Evolutionary conservation across 2,797 vertebrate species (phyloP).

Genomic region (Podargus strigoides): DNA sequence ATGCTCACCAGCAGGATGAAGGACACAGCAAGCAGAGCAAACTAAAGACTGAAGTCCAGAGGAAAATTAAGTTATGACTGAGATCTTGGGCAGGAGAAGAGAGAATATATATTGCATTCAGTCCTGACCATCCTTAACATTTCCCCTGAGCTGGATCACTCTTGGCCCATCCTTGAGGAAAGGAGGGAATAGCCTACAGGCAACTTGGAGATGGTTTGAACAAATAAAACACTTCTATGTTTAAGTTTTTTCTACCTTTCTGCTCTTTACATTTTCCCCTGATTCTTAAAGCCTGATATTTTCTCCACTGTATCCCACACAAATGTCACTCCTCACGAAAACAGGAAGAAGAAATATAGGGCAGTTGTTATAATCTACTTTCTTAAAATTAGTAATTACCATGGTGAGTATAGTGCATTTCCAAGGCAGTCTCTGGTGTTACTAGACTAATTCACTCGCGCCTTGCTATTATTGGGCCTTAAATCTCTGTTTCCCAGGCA

Average conservation of each 20-base stretch:
- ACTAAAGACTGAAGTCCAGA: background rate
- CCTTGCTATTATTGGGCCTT: conserved; percentile 13
- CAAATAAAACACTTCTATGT: background rate
- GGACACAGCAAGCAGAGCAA: background rate
- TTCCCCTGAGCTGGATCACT: background rate
- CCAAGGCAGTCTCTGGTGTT: background rate
- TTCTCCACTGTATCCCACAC: background rate
- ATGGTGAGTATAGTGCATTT: background rate
- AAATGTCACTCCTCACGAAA: background rate
- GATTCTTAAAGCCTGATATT: background rate
- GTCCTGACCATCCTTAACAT: background rate
- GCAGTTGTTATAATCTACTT: conserved; percentile 7
- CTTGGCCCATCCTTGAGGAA: background rate
- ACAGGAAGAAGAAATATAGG: background rate
- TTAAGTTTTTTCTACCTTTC: background rate
- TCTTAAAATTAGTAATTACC: conserved; percentile 23
- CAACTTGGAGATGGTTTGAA: background rate
- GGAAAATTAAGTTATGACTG: conserved; percentile 34
- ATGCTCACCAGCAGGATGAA: conserved; percentile 40
- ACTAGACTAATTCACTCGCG: conserved; percentile 3
- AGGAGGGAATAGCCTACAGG: background rate
- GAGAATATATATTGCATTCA: background rate
- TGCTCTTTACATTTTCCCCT: background rate
- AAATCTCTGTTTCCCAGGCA: conserved; percentile 11
- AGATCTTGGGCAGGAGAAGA: background rate